Base-by-base conservation (phyloP, 1,140 invertebrate species). In the Lethrus apterus region DNA sequence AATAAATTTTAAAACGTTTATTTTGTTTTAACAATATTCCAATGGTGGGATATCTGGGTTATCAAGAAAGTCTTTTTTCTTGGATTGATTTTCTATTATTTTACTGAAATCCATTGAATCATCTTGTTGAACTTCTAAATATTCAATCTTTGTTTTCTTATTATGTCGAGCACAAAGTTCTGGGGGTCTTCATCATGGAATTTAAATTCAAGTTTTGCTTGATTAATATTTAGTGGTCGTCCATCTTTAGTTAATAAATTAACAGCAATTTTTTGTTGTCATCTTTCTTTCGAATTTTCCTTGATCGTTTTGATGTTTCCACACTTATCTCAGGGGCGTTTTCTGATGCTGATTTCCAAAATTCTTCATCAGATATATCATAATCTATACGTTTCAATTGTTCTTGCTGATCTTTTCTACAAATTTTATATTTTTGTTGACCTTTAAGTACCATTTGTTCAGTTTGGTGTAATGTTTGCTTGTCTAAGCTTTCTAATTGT, bases 171-270 rank as follows among this genome's bases (percentile, higher is more conserved):
- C 9, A 77, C 60, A 38, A 81, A 73, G 47, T 72, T 67, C 31
- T 77, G 69, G 0, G 68, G 65, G 52, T 76, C 68, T 30, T 81
- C 76, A 53, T 86, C 81, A 50, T 70, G 73, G 33, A 95, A 75
- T 7, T 57, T 71, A 62, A 94, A 95, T 7, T 78, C 63, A 5
- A 94, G 64, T 70, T 88, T 89, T 4, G 83, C 70, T 69, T 92
- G 81, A 70, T 96, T 96, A 0, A 93, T 68, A 65, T 94, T 95
- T 33, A 86, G 81, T 1, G 89, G 82, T 57, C 77, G 72, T 10
- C 91, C 92, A 54, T 88, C 80, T 2, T 78, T 64, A 26, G 70
- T 75, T 60, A 88, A 87, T 5, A 92, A 59, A 55, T 72, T 79
- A 18, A 73, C 63, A 20, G 62, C 48, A 11, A 64, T 64, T 61